phyloP scores from a whole-genome alignment of 1,140 invertebrate genomes.

The Ostrea denselamellosa region DNA sequence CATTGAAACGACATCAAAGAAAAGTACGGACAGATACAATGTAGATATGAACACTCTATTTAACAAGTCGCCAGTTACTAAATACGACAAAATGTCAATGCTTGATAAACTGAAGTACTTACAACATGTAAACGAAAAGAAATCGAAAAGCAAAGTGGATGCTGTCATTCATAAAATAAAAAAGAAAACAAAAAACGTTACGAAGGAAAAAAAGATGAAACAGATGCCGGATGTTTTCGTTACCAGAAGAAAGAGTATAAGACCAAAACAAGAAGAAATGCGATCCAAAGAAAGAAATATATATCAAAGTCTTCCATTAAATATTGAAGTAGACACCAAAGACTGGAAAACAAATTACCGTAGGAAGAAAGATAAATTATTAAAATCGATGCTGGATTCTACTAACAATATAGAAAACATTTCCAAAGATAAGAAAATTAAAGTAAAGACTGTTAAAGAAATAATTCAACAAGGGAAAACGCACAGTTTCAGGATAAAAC shows the following conservation, averaged over 20 bases:
- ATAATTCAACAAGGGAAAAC: not conserved
- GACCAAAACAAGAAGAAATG: not conserved
- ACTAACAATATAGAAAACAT: not conserved
- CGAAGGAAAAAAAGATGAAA: not conserved
- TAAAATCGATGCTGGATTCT: not conserved
- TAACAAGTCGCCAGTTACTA: not conserved
- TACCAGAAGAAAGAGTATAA: not conserved
- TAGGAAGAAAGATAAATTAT: not conserved
- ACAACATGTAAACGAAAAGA: not conserved
- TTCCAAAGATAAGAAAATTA: not conserved
- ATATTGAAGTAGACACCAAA: constrained; percentile 5
- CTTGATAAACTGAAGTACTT: not conserved
- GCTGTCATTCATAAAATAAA: not conserved
- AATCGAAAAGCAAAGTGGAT: not conserved
- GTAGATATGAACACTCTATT: not conserved
- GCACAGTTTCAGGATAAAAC: not conserved
- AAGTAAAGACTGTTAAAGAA: not conserved
- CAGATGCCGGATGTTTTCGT: not conserved
- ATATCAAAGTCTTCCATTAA: not conserved
- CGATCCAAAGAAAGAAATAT: not conserved
- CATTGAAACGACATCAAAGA: not conserved
- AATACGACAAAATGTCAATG: constrained; percentile 15
- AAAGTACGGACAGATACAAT: not conserved
- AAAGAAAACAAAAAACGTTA: not conserved
- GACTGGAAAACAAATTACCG: constrained; percentile 27